These are phyloP conservation scores for Tragelaphus strepsiceros DNA, from an alignment of 2,113 vertebrate species.

Conservation along the genomic window DNA sequence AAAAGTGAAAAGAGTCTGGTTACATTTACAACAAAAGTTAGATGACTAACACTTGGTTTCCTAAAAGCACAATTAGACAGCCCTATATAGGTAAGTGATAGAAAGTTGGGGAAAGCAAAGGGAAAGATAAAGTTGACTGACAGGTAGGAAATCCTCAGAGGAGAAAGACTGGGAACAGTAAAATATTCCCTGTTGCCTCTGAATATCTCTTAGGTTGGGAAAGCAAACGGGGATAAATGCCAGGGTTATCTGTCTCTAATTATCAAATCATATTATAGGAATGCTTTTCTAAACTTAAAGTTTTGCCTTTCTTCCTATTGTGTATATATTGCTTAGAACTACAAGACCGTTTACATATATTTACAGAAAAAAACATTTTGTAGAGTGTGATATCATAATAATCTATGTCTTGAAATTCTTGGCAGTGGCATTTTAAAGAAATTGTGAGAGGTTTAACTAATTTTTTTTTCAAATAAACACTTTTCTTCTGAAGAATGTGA, in stretches of 20 bases:
- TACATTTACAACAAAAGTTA: neutral
- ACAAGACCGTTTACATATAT: neutral
- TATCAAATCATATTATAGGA: neutral
- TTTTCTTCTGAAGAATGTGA: neutral
- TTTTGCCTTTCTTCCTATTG: neutral
- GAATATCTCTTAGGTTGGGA: neutral
- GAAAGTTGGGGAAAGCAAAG: neutral
- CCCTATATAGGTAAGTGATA: neutral
- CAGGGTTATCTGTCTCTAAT: neutral
- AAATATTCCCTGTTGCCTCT: neutral
- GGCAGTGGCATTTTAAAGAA: neutral
- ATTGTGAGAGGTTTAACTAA: neutral
- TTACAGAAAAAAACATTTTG: neutral
- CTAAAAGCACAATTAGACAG: neutral
- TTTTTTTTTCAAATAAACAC: neutral
- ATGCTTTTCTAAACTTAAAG: neutral
- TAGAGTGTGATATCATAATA: neutral
- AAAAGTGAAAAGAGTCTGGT: neutral
- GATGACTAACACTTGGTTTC: neutral
- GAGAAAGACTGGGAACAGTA: neutral
- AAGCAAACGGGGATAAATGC: neutral
- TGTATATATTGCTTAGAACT: neutral
- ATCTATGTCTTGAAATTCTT: neutral
- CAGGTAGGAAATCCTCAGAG: neutral
- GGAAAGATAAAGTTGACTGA: neutral